Conservation (phyloP, 2,888 invertebrate species). For the Germaria angustata region DNA sequence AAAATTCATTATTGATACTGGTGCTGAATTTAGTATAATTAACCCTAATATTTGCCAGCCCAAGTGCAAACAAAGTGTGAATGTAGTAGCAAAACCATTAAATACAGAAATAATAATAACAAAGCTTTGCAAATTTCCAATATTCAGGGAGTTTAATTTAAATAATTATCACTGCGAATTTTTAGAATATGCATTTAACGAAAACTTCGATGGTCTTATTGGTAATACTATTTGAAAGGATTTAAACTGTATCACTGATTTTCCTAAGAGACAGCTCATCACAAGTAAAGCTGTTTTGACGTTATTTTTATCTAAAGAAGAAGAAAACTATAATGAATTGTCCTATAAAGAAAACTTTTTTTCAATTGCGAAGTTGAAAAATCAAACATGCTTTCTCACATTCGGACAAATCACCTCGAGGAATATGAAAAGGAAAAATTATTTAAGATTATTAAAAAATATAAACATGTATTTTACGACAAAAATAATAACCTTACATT, state of each 20-base stretch:
- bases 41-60: neutral
- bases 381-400: neutral
- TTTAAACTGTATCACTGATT: neutral
- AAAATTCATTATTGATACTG: neutral
- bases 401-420: neutral
- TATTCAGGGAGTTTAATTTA: too few relatives aligned
- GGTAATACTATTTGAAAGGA: neutral
- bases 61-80: neutral
- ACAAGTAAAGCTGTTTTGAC: neutral
- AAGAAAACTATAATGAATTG: neutral
- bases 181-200: too few relatives aligned
- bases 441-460: too few relatives aligned
- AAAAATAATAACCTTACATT: neutral
- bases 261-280: neutral
- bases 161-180: slow-evolving; percentile 30
- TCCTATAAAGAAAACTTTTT: neutral
- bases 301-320: neutral
- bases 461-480: too few relatives aligned
- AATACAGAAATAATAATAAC: slow-evolving; percentile 2
- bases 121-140: slow-evolving; percentile 24
- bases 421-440: neutral
- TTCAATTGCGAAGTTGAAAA: too few relatives aligned
- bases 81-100: neutral
- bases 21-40: too few relatives aligned
- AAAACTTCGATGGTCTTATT: neutral